Percentiles rank a stretch among this genome's conserved stretches.
Conservation (phyloP, 2,888 invertebrate genomes). For the Pherbina coryleti region DNA sequence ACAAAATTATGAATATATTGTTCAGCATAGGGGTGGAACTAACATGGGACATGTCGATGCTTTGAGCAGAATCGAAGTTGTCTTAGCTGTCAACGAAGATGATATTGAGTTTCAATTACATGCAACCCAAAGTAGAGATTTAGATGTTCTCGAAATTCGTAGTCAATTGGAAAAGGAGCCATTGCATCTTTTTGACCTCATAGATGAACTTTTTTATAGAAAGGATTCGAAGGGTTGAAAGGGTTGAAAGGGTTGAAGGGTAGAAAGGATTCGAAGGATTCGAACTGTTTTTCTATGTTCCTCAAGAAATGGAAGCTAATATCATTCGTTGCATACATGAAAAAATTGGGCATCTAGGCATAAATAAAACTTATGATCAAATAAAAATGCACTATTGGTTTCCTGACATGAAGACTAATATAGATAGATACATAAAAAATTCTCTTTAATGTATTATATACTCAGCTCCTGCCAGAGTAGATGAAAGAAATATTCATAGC, state of each 20-base stretch:
- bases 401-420: conserved; percentile 32
- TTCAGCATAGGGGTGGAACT: conserved; percentile 16
- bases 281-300: conserved; percentile 39
- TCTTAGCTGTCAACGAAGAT: conserved; percentile 27
- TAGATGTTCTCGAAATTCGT: conserved; percentile 26
- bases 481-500: conserved; percentile 30
- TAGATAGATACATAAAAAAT: conserved; percentile 7
- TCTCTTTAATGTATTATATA: conserved; percentile 11
- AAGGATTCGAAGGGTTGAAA: conserved; percentile 23
- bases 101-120: conserved; percentile 42
- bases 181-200: conserved; percentile 27
- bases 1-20: conserved; percentile 36
- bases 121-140: conserved; percentile 35
- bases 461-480: neutral
- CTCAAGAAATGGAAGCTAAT: conserved; percentile 42
- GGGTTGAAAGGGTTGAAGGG: no score
- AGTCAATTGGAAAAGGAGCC: conserved; percentile 25
- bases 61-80: conserved; percentile 34
- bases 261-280: no score
- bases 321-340: conserved; percentile 39
- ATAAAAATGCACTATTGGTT: conserved; percentile 42
- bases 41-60: conserved; percentile 44
- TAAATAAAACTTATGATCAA: conserved; percentile 39
- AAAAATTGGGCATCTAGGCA: conserved; percentile 39
- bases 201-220: conserved; percentile 36